These are phyloP conservation scores for Prosopocoilus inquinatus DNA, from an alignment of 2,888 invertebrate genomes.

Conservation along the genomic window DNA sequence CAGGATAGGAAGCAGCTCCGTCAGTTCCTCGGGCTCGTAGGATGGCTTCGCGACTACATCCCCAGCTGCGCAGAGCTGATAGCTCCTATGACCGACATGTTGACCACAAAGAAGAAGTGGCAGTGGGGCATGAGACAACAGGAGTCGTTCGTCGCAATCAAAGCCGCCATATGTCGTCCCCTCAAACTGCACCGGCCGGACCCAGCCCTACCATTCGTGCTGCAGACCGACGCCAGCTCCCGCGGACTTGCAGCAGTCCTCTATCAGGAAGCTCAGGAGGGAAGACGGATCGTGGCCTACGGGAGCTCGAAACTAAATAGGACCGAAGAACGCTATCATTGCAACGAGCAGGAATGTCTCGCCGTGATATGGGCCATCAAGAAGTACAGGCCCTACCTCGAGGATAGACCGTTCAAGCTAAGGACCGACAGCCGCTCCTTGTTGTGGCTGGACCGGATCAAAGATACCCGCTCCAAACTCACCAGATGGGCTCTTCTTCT, in stretches of 20 bases:
- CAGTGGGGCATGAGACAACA: conserved; percentile 19
- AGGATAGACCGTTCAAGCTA: conserved; percentile 26
- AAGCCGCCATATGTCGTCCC: conserved; percentile 15
- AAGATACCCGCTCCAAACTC: conserved; percentile 19
- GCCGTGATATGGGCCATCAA: conserved; percentile 31
- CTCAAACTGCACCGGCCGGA: conserved; percentile 24
- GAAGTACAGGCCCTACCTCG: conserved; percentile 27
- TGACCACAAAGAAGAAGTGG: conserved; percentile 9
- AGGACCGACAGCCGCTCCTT: conserved; percentile 29
- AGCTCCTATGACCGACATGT: conserved; percentile 29
- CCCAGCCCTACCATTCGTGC: conserved; percentile 17
- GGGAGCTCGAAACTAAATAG: conserved; percentile 22
- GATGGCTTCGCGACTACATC: conserved; percentile 33
- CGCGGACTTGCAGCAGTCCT: conserved; percentile 30
- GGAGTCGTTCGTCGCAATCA: conserved; percentile 18
- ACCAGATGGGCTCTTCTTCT: conserved; percentile 24
- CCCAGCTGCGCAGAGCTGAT: conserved; percentile 24
- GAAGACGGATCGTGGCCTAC: conserved; percentile 23
- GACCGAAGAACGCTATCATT: conserved; percentile 25
- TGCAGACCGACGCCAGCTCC: conserved; percentile 30
- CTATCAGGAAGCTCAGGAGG: conserved; percentile 20
- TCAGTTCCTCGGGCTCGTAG: conserved; percentile 24
- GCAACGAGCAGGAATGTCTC: conserved; percentile 32
- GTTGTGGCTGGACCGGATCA: conserved; percentile 22
- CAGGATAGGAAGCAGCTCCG: conserved; percentile 7